Evolutionary conservation across 2,888 invertebrate species (phyloP), one percentile per base, ranked within the genome.

Genomic region (Thecocarcelia acutangulata): DNA sequence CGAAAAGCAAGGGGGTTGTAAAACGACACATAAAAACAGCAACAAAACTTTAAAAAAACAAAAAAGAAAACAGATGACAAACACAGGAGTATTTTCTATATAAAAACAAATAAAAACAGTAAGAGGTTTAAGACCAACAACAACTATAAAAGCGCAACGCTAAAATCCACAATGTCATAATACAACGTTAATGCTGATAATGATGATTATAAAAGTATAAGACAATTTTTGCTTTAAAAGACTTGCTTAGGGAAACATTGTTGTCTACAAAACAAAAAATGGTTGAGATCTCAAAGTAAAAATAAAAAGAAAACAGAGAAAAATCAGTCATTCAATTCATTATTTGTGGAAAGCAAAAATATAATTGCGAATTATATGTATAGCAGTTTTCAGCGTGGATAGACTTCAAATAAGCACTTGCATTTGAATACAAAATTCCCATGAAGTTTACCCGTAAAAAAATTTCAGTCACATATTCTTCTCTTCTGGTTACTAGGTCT

Each of bases 141-240:
- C 37, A 48, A 42, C 40, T 5, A 61, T 59, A 69, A 70, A 70
- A 70, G 70, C 77, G 64, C 63, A 70, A 64, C 64, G 56, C 56
- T 50, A 58, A 56, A 61, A 64, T 70, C 28, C 69, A 56, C 61
- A 70, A 48, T 70, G 63, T 77, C 77, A 70, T 56, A 77, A 58
- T 56, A 74, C 54, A 63, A 24, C 37, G 50, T 28, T 28, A 48
- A 58, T 17, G 58, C 24, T 66, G 48, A 56, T 28, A 33, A 44
- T 63, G 33, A 61, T 44, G 44, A 19, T 63, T 17, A 1, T 44
- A 33, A 33, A 17, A 21, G 59, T 42, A 42, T 44, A 40, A 56
- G 19, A 75, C n/a, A 54, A 1, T 48, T 50, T 72, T 72, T 52
- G 21, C 28, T 40, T 42, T 24, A 8, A 64, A 56, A 63, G 56